Evolutionary conservation across 2,797 vertebrate genomes (phyloP).

Genomic region (Huso huso): DNA sequence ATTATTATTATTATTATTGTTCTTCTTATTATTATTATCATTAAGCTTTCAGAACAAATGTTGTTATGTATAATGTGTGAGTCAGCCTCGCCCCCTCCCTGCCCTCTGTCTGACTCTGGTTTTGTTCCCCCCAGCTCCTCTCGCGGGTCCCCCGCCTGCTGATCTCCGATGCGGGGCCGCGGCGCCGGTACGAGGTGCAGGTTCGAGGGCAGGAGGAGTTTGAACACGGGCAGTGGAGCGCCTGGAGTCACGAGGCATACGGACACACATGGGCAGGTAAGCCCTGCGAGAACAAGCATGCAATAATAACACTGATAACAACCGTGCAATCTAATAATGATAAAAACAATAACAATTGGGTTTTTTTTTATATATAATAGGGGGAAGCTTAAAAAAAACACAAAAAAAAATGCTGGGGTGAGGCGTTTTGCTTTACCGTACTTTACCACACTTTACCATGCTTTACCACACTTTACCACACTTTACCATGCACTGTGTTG

Average conservation of each 20-base stretch:
- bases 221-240: constrained; percentile 63
- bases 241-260: constrained; percentile 61
- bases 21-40: too few relatives aligned
- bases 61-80: not conserved
- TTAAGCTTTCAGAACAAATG: not conserved
- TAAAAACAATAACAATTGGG: not conserved
- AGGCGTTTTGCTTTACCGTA: too few relatives aligned
- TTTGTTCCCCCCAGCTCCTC: constrained; percentile 9
- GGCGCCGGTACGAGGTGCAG: constrained; percentile 54
- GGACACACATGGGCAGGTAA: constrained; percentile 70
- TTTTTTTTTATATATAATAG: too few relatives aligned
- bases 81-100: not conserved
- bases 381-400: not conserved
- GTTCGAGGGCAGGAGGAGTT: constrained; percentile 70
- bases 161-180: constrained; percentile 54
- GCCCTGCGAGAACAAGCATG: not conserved
- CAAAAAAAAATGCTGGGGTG: not conserved
- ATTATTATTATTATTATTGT: too few relatives aligned
- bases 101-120: not conserved
- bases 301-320: not conserved
- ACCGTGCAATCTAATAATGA: not conserved
- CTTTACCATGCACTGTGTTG: too few relatives aligned
- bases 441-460: too few relatives aligned
- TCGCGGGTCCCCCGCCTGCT: not conserved
- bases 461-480: too few relatives aligned